Conservation (phyloP, 2,113 vertebrate genomes). For the Myotis lucifugus region DNA sequence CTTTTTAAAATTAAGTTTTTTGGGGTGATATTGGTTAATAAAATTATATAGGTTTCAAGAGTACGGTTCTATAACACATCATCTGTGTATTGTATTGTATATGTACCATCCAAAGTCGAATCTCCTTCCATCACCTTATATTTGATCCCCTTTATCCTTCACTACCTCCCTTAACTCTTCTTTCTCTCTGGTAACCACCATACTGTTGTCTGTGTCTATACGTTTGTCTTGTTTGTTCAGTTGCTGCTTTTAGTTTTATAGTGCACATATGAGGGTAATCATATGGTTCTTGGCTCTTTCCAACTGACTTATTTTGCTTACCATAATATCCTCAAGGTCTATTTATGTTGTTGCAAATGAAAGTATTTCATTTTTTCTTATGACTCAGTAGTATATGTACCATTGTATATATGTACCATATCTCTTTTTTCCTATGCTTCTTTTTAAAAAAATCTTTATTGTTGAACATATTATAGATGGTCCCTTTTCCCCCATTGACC, state of each 20-base stretch:
- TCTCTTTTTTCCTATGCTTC: too few species aligned
- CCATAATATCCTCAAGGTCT: not conserved
- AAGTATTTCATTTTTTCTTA: not conserved
- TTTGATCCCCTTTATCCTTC: not conserved
- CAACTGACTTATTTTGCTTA: not conserved
- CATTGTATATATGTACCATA: not conserved
- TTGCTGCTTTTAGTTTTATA: not conserved
- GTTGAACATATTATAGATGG: too few species aligned
- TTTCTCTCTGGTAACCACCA: not conserved
- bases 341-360: not conserved
- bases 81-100: not conserved
- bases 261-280: not conserved
- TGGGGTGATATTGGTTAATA: not conserved
- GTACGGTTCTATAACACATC: not conserved
- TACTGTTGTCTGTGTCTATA: not conserved
- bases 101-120: not conserved
- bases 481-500: too few species aligned
- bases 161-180: not conserved
- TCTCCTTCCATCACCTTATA: not conserved
- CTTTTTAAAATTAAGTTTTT: not conserved
- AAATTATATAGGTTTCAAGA: not conserved
- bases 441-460: too few species aligned
- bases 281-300: not conserved
- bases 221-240: not conserved
- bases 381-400: not conserved